Conservation (phyloP, 2,888 invertebrate species). For the Laothoe populi region DNA sequence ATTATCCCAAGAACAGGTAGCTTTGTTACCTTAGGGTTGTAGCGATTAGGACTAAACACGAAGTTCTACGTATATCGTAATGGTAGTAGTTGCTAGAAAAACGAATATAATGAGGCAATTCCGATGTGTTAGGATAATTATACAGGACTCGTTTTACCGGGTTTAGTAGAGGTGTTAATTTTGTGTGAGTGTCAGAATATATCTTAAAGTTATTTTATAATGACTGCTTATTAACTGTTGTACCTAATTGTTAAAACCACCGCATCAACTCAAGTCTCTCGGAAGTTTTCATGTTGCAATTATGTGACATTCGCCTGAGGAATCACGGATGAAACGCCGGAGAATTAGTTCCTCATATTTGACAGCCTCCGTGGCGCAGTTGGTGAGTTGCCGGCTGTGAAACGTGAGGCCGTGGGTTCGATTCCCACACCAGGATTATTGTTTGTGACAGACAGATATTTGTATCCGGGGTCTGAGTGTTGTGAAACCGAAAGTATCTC, state of each 20-base stretch:
- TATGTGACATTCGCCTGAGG: neutral
- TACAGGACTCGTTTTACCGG: neutral
- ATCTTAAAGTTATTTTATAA: neutral
- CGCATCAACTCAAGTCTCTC: neutral
- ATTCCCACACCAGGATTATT: too few relatives aligned
- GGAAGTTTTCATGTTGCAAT: neutral
- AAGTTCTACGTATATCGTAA: constrained; percentile 14
- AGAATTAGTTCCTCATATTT: neutral
- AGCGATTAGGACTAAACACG: constrained; percentile 18
- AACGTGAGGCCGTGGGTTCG: too few relatives aligned
- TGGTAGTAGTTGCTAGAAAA: constrained; percentile 2
- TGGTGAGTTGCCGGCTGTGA: too few relatives aligned
- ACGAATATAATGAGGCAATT: constrained; percentile 15
- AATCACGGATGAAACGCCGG: neutral
- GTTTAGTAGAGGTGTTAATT: constrained; percentile 14
- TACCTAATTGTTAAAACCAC: neutral
- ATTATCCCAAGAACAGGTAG: constrained; percentile 73
- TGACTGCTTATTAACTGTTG: neutral
- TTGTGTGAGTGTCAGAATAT: neutral
- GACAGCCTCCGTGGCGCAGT: too few relatives aligned
- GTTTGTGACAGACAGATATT: too few relatives aligned
- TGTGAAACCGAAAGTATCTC: too few relatives aligned
- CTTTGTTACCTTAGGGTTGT: constrained; percentile 33
- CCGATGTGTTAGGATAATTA: constrained; percentile 4
- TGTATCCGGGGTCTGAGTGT: too few relatives aligned